Conservation (phyloP, 1,140 invertebrate species). For the Sesamia nonagrioides region DNA sequence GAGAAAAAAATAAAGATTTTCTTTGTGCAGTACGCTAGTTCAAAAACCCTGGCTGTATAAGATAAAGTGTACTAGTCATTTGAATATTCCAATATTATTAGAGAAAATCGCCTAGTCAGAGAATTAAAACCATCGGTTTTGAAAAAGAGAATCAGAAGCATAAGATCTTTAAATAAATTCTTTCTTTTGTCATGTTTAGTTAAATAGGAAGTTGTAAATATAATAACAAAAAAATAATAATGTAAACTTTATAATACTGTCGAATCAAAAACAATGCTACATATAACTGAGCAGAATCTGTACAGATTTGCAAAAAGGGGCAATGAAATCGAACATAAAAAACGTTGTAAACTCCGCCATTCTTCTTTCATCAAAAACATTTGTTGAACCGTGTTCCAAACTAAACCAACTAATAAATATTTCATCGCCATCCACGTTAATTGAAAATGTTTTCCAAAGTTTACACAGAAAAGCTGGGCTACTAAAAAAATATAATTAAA, state of each 20-base stretch:
- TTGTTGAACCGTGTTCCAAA: not conserved
- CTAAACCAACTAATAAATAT: not conserved
- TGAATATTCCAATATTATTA: not conserved
- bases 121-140: no score
- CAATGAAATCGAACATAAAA: slow-evolving; percentile 1
- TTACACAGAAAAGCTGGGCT: not conserved
- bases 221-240: not conserved
- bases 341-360: not conserved
- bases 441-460: slow-evolving; percentile 5
- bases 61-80: not conserved
- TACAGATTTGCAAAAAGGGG: not conserved
- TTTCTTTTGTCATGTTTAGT: slow-evolving; percentile 2
- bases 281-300: not conserved
- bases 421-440: not conserved
- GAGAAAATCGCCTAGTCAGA: no score
- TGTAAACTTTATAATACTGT: not conserved
- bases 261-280: not conserved
- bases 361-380: slow-evolving; percentile 6
- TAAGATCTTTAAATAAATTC: no score
- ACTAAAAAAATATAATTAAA: no score
- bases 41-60: not conserved
- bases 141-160: no score
- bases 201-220: not conserved
- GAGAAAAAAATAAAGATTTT: slow-evolving; percentile 21
- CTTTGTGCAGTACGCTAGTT: not conserved